phyloP scores from a whole-genome alignment of 1,140 invertebrate species.

The Polypedilum pembai region DNA sequence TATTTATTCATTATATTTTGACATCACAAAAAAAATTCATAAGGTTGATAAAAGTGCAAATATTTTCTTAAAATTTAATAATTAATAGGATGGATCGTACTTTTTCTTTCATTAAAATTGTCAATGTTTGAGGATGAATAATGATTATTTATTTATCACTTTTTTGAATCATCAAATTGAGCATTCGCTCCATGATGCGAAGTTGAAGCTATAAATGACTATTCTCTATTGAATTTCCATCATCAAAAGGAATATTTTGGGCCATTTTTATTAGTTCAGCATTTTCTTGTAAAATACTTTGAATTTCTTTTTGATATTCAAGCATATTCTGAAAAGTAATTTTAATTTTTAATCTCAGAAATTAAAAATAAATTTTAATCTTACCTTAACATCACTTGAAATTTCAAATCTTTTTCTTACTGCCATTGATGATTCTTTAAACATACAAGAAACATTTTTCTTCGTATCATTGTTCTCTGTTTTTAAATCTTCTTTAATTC shows the following conservation, averaged over 20 bases:
- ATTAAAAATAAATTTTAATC: neutral
- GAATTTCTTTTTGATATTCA: slow-evolving; percentile 37
- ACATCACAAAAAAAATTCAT: too few species aligned
- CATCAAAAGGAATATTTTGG: slow-evolving; percentile 34
- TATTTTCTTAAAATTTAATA: too few species aligned
- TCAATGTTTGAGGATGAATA: too few species aligned
- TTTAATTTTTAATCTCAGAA: neutral
- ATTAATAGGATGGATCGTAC: too few species aligned
- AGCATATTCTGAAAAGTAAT: slow-evolving; percentile 35
- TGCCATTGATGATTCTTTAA: slow-evolving; percentile 8
- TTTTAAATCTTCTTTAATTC: slow-evolving; percentile 39
- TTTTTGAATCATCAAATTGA: neutral
- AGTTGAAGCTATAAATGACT: slow-evolving; percentile 26
- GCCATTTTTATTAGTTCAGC: slow-evolving; percentile 35
- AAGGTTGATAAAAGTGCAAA: too few species aligned
- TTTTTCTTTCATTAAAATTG: too few species aligned
- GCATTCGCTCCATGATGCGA: neutral
- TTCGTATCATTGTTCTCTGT: slow-evolving; percentile 33
- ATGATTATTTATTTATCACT: neutral
- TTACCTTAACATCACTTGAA: slow-evolving; percentile 27
- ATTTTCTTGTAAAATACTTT: slow-evolving; percentile 36
- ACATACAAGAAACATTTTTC: neutral
- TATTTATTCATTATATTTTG: too few species aligned
- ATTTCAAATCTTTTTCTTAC: slow-evolving; percentile 25
- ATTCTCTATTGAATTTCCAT: slow-evolving; percentile 27